Conservation (phyloP, 2,888 invertebrate genomes). For the Drosophila emarginata region DNA sequence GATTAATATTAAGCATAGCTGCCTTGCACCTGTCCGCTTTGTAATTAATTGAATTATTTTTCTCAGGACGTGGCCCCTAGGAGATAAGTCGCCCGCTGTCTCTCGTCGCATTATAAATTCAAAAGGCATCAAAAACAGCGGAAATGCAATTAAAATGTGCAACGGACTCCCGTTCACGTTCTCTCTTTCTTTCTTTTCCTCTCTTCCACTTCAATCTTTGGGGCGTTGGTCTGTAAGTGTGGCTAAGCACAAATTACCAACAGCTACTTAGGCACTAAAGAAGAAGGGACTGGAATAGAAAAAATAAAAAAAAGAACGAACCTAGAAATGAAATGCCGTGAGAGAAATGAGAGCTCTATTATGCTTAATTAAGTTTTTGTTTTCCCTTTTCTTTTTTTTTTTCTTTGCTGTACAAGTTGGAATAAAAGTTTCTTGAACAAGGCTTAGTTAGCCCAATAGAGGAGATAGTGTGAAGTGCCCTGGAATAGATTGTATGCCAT, state of each 20-base stretch:
- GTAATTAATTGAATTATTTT: conserved; percentile 75
- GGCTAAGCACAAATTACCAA: conserved; percentile 74
- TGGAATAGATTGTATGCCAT: neutral
- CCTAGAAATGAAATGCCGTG: conserved; percentile 27
- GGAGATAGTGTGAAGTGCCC: conserved; percentile 2
- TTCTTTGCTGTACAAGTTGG: conserved; percentile 6
- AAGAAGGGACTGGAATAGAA: conserved; percentile 4
- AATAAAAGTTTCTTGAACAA: conserved; percentile 19
- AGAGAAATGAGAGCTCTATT: conserved; percentile 51
- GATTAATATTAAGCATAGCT: conserved; percentile 68
- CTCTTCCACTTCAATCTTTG: neutral
- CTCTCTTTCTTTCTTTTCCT: neutral
- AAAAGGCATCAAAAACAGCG: conserved; percentile 74
- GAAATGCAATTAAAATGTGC: conserved; percentile 74
- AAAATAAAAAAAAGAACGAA: conserved; percentile 11
- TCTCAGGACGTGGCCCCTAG: conserved; percentile 61
- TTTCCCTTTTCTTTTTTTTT: conserved; percentile 19
- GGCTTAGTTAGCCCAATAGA: neutral
- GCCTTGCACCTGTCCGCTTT: conserved; percentile 66
- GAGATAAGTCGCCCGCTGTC: conserved; percentile 23
- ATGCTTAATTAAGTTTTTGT: conserved; percentile 71
- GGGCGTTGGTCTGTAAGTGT: conserved; percentile 63
- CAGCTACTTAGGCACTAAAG: conserved; percentile 62
- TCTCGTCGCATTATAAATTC: conserved; percentile 62
- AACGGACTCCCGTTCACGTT: conserved; percentile 19